Conservation (phyloP, 1,140 invertebrate genomes). For the Notospermus geniculatus region DNA sequence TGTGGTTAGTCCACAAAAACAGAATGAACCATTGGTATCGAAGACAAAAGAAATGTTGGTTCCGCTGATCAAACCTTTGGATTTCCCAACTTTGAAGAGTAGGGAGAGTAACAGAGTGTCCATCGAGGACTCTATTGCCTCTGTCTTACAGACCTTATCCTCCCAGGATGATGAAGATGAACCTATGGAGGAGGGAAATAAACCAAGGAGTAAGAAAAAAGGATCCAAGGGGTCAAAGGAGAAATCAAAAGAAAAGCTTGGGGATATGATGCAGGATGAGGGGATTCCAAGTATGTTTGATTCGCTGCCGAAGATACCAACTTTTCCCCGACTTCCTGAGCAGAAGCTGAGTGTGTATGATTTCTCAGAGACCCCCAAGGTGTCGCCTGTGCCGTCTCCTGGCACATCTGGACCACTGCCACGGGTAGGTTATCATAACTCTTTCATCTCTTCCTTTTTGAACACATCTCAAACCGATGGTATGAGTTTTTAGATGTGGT, state of each 20-base stretch:
- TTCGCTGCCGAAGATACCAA: constrained; percentile 1
- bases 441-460: too few species aligned
- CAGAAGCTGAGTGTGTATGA: constrained; percentile 28
- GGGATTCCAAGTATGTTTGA: constrained; percentile 10
- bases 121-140: background rate
- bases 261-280: background rate
- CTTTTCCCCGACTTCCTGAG: constrained; percentile 6
- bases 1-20: too few species aligned
- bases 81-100: background rate
- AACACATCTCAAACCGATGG: too few species aligned
- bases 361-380: constrained; percentile 28
- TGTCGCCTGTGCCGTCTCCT: background rate
- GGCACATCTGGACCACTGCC: constrained; percentile 3
- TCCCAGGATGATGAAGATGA: constrained; percentile 3
- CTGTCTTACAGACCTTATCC: background rate
- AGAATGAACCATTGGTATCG: too few species aligned
- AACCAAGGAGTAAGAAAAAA: constrained; percentile 11
- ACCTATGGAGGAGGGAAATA: background rate
- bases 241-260: constrained; percentile 10
- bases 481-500: too few species aligned
- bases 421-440: too few species aligned
- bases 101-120: background rate
- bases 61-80: too few species aligned
- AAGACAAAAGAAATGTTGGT: too few species aligned
- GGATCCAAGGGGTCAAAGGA: constrained; percentile 8